Conservation (phyloP, 1,140 invertebrate genomes). For the fruit fly (Drosophila melanogaster) region DNA sequence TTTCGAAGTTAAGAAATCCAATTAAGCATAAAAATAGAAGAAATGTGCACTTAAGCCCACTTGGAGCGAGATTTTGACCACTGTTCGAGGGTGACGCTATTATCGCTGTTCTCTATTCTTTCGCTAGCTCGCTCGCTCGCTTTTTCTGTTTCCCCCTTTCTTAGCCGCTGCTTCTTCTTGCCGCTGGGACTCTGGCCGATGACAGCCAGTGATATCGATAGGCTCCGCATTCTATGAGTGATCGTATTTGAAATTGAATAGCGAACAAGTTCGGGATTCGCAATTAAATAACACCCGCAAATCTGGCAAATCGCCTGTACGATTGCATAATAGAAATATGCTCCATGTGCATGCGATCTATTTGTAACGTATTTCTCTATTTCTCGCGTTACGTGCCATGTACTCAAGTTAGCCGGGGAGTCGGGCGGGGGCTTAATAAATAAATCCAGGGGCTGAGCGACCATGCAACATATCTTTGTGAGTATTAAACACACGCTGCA, state of each 20-base stretch:
- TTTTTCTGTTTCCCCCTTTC: slow-evolving; percentile 6
- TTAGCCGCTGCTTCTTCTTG: slow-evolving; percentile 11
- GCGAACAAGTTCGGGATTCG: slow-evolving; percentile 8
- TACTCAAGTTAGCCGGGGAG: neutral
- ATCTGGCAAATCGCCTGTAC: slow-evolving; percentile 36
- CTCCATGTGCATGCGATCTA: slow-evolving; percentile 46
- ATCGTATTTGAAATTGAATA: slow-evolving; percentile 32
- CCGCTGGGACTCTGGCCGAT: slow-evolving; percentile 10
- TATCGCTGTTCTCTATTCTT: slow-evolving; percentile 22
- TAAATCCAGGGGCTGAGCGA: slow-evolving; percentile 24
- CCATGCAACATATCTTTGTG: slow-evolving; percentile 45
- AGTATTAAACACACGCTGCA: slow-evolving; percentile 49
- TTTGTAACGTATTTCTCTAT: slow-evolving; percentile 44
- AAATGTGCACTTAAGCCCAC: neutral
- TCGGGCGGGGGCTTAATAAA: neutral
- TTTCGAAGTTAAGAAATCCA: no score
- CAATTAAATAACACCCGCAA: slow-evolving; percentile 50
- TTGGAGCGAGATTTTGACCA: neutral
- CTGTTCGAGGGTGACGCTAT: slow-evolving; percentile 18
- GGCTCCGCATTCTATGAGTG: slow-evolving; percentile 8
- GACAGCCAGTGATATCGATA: slow-evolving; percentile 17
- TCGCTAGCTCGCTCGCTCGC: slow-evolving; percentile 5
- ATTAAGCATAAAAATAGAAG: no score
- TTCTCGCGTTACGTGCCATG: slow-evolving; percentile 38
- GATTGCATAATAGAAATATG: slow-evolving; percentile 47